Evolutionary conservation across 1,140 invertebrate species (phyloP).

Genomic region (Drosophila nigrodunni): DNA sequence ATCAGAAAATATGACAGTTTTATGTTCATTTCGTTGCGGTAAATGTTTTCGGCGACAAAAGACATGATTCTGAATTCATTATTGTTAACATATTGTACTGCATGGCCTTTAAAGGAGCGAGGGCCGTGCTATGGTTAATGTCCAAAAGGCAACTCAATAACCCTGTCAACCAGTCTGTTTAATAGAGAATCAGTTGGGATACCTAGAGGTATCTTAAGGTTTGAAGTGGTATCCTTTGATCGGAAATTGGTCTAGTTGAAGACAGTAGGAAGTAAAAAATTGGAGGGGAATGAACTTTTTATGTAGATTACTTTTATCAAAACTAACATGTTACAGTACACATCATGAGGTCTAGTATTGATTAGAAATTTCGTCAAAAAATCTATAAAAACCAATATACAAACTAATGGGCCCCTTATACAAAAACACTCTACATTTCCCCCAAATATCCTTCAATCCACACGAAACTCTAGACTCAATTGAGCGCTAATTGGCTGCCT

Average conservation of each 20-base stretch:
- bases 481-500: background rate
- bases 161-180: background rate
- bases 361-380: no score
- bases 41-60: slow-evolving; percentile 80
- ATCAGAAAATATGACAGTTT: slow-evolving; percentile 83
- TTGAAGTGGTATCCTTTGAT: no score
- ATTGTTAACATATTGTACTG: slow-evolving; percentile 69
- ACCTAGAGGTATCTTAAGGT: no score
- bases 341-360: no score
- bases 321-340: no score
- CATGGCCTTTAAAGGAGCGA: slow-evolving; percentile 45
- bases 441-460: background rate
- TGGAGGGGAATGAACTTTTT: no score
- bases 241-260: no score
- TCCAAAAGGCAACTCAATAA: slow-evolving; percentile 12
- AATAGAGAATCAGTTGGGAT: background rate
- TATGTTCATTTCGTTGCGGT: slow-evolving; percentile 79
- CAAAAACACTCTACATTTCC: no score
- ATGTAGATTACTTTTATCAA: no score
- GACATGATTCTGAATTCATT: slow-evolving; percentile 78
- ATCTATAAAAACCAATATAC: no score
- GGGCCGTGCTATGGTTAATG: slow-evolving; percentile 3
- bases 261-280: no score
- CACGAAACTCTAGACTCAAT: background rate
- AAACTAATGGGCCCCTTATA: no score